Conservation (phyloP, 2,888 invertebrate species). For the Andrena bicolor region DNA sequence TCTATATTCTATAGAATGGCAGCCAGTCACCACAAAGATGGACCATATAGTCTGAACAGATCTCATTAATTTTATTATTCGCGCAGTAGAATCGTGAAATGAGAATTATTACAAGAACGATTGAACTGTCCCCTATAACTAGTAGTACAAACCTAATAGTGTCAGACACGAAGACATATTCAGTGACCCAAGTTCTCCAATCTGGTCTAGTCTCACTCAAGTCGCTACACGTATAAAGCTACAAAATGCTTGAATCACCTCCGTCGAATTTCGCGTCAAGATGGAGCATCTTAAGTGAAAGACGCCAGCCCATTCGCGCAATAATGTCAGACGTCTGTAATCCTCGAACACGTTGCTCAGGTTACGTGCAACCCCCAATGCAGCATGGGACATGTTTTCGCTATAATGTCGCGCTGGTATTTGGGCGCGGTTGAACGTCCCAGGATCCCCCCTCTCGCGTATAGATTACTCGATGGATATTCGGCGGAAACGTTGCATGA, state of each 20-base stretch:
- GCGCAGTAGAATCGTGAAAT: too few species aligned
- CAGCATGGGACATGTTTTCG: constrained; percentile 28
- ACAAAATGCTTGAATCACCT: not conserved
- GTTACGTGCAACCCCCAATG: not conserved
- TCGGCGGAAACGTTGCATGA: constrained; percentile 48
- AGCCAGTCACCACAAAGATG: too few species aligned
- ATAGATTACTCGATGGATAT: constrained; percentile 47
- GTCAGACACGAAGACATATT: not conserved
- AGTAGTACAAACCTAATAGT: not conserved
- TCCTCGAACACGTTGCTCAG: constrained; percentile 1
- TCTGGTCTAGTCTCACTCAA: not conserved
- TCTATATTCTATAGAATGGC: too few species aligned
- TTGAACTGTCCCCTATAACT: too few species aligned
- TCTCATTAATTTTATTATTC: too few species aligned
- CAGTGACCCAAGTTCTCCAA: not conserved
- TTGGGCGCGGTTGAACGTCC: constrained; percentile 28
- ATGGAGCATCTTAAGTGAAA: constrained; percentile 2
- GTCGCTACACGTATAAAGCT: not conserved
- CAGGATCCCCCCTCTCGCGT: constrained; percentile 6
- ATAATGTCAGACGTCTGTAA: constrained; percentile 22
- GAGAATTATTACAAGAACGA: too few species aligned
- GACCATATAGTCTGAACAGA: too few species aligned
- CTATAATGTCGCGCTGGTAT: constrained; percentile 40
- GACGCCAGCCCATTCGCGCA: constrained; percentile 17
- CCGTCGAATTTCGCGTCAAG: constrained; percentile 12